These are phyloP conservation scores for Gymnobelideus leadbeateri DNA, from an alignment of 2,113 vertebrate genomes.

Conservation along the genomic window DNA sequence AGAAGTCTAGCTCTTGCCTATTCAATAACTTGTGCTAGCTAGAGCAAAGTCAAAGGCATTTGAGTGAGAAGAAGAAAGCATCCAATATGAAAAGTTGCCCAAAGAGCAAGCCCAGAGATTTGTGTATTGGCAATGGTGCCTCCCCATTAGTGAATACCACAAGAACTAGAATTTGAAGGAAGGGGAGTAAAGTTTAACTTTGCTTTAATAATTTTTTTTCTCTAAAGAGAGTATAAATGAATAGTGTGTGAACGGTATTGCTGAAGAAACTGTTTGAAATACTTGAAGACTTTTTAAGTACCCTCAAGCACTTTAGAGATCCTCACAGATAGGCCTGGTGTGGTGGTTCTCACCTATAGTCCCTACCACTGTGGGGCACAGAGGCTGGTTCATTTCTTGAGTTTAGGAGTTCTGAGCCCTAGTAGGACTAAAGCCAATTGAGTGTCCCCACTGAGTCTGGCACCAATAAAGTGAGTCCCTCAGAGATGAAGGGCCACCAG, in stretches of 20 bases:
- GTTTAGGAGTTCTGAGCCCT: neutral
- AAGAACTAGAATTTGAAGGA: neutral
- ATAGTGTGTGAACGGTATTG: neutral
- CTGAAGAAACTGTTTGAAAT: neutral
- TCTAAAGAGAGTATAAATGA: neutral
- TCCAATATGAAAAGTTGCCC: conserved; percentile 26
- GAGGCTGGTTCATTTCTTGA: neutral
- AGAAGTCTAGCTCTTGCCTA: neutral
- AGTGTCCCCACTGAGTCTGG: too few species aligned
- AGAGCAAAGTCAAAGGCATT: conserved; percentile 5
- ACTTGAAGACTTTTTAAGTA: neutral
- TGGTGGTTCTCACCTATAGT: too few species aligned
- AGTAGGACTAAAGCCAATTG: neutral
- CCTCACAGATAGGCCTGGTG: too few species aligned
- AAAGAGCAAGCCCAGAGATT: neutral
- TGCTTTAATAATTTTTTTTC: conserved; percentile 17
- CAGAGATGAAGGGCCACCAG: neutral
- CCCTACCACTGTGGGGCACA: too few species aligned
- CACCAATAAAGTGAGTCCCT: neutral
- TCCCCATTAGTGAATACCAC: neutral
- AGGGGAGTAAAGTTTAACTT: neutral
- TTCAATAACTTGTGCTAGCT: neutral
- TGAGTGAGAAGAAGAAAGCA: conserved; percentile 7
- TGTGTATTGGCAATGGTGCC: neutral
- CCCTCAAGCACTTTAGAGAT: too few species aligned